Percentiles rank a stretch among this genome's conserved stretches.
Conservation (phyloP, 2,888 invertebrate genomes). For the Mylabris sibirica region DNA sequence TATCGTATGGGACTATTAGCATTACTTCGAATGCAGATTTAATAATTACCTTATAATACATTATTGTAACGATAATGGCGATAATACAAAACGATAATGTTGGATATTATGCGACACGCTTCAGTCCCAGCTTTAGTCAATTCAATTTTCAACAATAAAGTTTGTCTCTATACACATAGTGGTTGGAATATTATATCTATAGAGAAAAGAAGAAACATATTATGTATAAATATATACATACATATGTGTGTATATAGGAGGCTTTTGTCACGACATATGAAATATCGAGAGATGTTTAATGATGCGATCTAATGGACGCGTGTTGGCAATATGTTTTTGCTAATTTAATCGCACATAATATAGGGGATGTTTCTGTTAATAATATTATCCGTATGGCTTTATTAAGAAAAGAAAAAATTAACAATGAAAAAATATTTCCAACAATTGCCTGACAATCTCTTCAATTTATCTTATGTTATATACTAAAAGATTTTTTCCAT, state of each 20-base stretch:
- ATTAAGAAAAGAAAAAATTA: background rate
- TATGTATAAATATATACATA: conserved; percentile 31
- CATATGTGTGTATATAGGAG: conserved; percentile 30
- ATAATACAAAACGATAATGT: conserved; percentile 34
- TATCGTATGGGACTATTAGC: conserved; percentile 43
- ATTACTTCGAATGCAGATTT: conserved; percentile 54
- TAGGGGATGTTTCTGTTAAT: conserved; percentile 24
- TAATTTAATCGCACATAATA: conserved; percentile 44
- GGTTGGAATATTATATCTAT: conserved; percentile 21
- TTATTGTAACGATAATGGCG: conserved; percentile 55
- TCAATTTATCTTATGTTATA: conserved; percentile 22
- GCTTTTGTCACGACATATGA: conserved; percentile 39
- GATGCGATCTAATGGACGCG: conserved; percentile 48
- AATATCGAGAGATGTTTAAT: conserved; percentile 46
- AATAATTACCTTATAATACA: conserved; percentile 59
- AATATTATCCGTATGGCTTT: conserved; percentile 15
- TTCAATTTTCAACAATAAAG: conserved; percentile 27
- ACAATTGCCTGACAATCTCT: conserved; percentile 22
- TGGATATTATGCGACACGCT: conserved; percentile 31
- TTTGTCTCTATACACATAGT: conserved; percentile 25
- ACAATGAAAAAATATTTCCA: background rate
- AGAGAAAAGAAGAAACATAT: conserved; percentile 11
- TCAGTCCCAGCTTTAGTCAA: conserved; percentile 25
- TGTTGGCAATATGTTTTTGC: conserved; percentile 47
- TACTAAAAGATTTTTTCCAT: background rate